Conservation (phyloP, 2,113 vertebrate genomes). For the Hucho hucho region DNA sequence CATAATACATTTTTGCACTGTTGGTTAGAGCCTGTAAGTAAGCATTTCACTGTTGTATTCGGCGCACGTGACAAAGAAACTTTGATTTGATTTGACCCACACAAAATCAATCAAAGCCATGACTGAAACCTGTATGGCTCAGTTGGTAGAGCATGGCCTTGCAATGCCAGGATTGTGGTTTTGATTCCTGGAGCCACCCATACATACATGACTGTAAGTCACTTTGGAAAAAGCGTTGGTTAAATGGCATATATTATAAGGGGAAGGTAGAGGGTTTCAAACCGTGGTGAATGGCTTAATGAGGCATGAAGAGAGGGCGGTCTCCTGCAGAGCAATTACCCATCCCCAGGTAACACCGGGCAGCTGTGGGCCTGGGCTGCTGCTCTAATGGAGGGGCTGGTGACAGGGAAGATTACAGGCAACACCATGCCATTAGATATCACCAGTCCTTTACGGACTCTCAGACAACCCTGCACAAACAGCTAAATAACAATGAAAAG, state of each 20-base stretch:
- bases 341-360: constrained; percentile 32
- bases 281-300: constrained; percentile 38
- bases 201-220: too few species aligned
- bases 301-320: constrained; percentile 46
- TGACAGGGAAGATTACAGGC: constrained; percentile 20
- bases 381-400: constrained; percentile 20
- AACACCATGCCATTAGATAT: not conserved
- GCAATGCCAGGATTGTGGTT: too few species aligned
- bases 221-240: too few species aligned
- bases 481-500: not conserved
- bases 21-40: too few species aligned
- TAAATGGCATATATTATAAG: not conserved
- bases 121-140: too few species aligned
- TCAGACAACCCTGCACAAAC: not conserved
- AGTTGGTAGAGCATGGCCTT: too few species aligned
- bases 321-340: constrained; percentile 44
- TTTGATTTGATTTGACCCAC: too few species aligned
- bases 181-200: too few species aligned
- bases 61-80: too few species aligned
- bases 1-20: too few species aligned
- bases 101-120: too few species aligned
- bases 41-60: too few species aligned
- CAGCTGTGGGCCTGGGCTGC: constrained; percentile 35
- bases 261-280: constrained; percentile 8
- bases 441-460: not conserved